These are phyloP conservation scores for Acronicta aceris DNA, from an alignment of 2,888 invertebrate species.

Conservation along the genomic window DNA sequence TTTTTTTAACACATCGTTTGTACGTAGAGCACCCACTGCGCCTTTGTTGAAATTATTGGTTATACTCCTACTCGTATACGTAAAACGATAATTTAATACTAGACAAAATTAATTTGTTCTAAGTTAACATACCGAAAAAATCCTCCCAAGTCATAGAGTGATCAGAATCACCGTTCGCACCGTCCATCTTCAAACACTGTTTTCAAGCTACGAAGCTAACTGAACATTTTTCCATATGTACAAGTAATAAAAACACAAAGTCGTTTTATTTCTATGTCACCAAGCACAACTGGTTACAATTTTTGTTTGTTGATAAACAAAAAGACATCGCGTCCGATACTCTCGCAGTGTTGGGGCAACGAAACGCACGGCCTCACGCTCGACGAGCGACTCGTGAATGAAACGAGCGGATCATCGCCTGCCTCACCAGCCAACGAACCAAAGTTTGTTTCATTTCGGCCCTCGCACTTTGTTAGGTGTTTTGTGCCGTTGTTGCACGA, in stretches of 20 bases:
- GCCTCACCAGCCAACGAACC: not conserved
- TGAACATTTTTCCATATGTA: conserved; percentile 62
- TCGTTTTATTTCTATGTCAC: conserved; percentile 65
- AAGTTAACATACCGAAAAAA: conserved; percentile 90
- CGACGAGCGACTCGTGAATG: conserved; percentile 74
- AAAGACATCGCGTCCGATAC: conserved; percentile 72
- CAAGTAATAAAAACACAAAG: conserved; percentile 59
- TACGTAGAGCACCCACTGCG: conserved; percentile 24
- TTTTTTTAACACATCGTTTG: conserved; percentile 5
- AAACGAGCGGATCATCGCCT: conserved; percentile 49
- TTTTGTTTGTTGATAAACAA: conserved; percentile 83
- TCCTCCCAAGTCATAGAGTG: conserved; percentile 93
- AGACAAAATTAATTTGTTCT: conserved; percentile 6
- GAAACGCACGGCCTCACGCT: conserved; percentile 65
- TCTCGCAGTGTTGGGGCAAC: conserved; percentile 56
- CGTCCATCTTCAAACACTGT: conserved; percentile 84
- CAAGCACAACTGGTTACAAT: conserved; percentile 62
- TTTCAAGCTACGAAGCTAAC: conserved; percentile 62
- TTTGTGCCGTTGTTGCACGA: conserved; percentile 8
- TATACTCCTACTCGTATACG: not conserved
- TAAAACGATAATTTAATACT: conserved; percentile 10
- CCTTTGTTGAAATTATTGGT: conserved; percentile 16
- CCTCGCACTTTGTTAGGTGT: conserved; percentile 1
- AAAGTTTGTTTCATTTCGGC: conserved; percentile 46
- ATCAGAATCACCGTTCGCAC: conserved; percentile 90